Evolutionary conservation across 2,113 vertebrate species (phyloP), one percentile per base, ranked within the genome.

Genomic region (Tragelaphus strepsiceros): DNA sequence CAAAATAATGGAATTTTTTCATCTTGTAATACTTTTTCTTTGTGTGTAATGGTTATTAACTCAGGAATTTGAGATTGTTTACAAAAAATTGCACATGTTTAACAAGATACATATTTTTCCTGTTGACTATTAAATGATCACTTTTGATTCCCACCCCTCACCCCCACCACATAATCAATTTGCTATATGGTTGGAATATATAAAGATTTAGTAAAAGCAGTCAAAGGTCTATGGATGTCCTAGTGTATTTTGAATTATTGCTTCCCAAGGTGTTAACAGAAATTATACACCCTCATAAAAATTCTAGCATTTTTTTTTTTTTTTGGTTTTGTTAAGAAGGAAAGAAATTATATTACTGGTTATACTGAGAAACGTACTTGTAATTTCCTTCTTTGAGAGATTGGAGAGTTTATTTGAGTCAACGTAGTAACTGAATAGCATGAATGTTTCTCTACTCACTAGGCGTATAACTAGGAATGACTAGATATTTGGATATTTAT

Each of bases 61-160:
- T 54, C 7, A 14, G 39, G 46, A 82, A 46, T 26, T 91, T 74
- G 46, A 74, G 54, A 53, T 43, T 32, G 71, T 64, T 77, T 21
- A 2, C 1, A 14, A 13, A 90, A 59, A 59, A 15, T 58, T 81
- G 14, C 53, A 83, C 7, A 83, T 24, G 58, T 82, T 71, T 58
- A 71, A 58, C 51, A 82, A 51, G 24, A 82, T 46, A 3, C 8
- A 32, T 67, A 16, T 30, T 88, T 67, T 67, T 59, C 39, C 43
- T 61, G 3, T 82, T 17, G 54, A 46, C 30, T 77, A 64, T 62
- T 93, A 26, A 21, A 43, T 81, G 39, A 39, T 92, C 22, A 49
- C 6, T 43, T 89, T 77, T 89, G 43, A 22, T 30, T 12, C 4
- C 39, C 6, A 15, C 12, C 0, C 30, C 13, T 21, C 1, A 0